Evolutionary conservation across 2,113 vertebrate species (phyloP).

Genomic region (Delphinapterus leucas): DNA sequence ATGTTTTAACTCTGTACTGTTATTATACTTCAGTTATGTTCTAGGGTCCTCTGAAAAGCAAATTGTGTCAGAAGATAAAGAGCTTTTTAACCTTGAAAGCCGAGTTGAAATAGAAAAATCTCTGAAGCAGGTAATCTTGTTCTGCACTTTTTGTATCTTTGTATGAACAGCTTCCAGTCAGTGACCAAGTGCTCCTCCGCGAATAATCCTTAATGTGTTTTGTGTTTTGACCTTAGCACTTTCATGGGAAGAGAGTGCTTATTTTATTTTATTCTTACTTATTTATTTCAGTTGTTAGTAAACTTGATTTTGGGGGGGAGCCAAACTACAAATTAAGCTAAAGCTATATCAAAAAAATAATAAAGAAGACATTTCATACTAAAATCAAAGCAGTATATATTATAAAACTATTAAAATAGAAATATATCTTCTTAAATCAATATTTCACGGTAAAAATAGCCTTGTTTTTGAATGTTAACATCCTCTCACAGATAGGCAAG

Average conservation of each 20-base stretch:
- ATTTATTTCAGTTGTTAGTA: background rate
- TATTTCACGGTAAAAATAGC: background rate
- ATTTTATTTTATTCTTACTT: background rate
- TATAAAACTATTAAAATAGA: background rate
- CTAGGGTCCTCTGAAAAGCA: conserved; percentile 81
- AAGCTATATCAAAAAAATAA: background rate
- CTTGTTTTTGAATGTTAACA: background rate
- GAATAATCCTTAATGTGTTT: background rate
- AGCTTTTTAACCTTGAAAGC: conserved; percentile 82
- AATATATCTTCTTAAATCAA: background rate
- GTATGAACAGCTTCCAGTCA: background rate
- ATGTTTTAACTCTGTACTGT: conserved; percentile 1
- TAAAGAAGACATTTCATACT: background rate
- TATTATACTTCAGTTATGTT: conserved; percentile 75
- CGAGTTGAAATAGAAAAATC: conserved; percentile 75
- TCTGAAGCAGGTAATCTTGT: conserved; percentile 78
- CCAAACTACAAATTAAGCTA: background rate
- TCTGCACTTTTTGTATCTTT: background rate
- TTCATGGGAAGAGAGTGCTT: background rate
- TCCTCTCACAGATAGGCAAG: background rate
- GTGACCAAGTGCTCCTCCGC: background rate
- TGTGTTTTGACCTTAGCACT: background rate
- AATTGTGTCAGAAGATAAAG: conserved; percentile 71
- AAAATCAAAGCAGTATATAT: background rate
- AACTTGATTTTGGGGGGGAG: background rate